A percentile compares a stretch with the other conserved stretches of the same genome.
These are phyloP conservation scores for Melanotaenia parkinsoni DNA, from an alignment of 2,797 vertebrate species.

Conservation along the genomic window DNA sequence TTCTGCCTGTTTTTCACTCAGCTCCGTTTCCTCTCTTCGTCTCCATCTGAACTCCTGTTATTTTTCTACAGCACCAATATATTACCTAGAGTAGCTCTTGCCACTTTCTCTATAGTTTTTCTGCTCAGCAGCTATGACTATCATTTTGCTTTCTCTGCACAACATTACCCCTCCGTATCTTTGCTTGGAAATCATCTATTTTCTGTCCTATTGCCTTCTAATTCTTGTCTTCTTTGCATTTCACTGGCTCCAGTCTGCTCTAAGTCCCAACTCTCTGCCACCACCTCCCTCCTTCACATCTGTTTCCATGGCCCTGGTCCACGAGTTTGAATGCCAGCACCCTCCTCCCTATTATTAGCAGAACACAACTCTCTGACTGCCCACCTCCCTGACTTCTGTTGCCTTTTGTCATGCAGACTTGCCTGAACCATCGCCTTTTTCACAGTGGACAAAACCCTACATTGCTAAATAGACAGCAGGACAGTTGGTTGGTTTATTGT, in stretches of 20 bases:
- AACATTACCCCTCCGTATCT: conserved; percentile 53
- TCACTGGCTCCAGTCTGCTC: conserved; percentile 40
- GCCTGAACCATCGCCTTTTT: conserved; percentile 45
- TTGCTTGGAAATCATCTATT: conserved; percentile 47
- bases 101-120: conserved; percentile 35
- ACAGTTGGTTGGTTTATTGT: conserved; percentile 73
- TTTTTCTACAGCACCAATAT: conserved; percentile 39
- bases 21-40: conserved; percentile 39
- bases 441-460: conserved; percentile 63
- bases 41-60: conserved; percentile 33
- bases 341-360: conserved; percentile 76
- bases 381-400: conserved; percentile 72
- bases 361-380: conserved; percentile 55
- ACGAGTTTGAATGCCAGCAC: conserved; percentile 74
- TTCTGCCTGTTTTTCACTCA: conserved; percentile 42
- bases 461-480: conserved; percentile 65
- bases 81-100: conserved; percentile 23
- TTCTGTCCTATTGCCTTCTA: conserved; percentile 49
- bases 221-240: conserved; percentile 48
- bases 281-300: conserved; percentile 71
- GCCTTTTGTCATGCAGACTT: conserved; percentile 68
- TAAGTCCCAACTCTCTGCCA: conserved; percentile 27
- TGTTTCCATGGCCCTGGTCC: conserved; percentile 74
- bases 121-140: conserved; percentile 48
- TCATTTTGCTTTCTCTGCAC: conserved; percentile 26